Conservation (phyloP, 2,113 vertebrate species). For the Amphilophus citrinellus region DNA sequence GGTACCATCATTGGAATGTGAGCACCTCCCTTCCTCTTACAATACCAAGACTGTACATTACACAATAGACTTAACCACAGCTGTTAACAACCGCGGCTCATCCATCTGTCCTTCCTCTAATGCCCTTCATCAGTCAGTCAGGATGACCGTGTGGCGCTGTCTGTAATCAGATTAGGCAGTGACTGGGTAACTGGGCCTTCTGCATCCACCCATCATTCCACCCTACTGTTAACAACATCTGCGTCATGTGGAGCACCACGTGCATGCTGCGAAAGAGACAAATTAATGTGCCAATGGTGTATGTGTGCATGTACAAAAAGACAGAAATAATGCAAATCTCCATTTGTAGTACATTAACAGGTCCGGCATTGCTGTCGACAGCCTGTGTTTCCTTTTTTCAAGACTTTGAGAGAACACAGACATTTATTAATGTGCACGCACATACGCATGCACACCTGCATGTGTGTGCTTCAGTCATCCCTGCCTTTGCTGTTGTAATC, state of each 20-base stretch:
- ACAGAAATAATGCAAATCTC: slow-evolving; percentile 14
- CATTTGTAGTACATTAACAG: slow-evolving; percentile 35
- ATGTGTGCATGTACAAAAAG: not conserved
- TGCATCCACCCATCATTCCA: slow-evolving; percentile 58
- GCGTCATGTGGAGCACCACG: slow-evolving; percentile 67
- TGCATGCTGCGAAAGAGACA: slow-evolving; percentile 50
- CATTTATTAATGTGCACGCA: not conserved
- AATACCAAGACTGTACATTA: slow-evolving; percentile 56
- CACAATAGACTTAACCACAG: slow-evolving; percentile 66
- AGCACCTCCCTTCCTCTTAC: slow-evolving; percentile 21
- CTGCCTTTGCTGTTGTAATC: not conserved
- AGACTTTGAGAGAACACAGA: not conserved
- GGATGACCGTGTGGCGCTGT: slow-evolving; percentile 50
- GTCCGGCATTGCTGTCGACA: slow-evolving; percentile 4
- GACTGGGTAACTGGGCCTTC: slow-evolving; percentile 64
- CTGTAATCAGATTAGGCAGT: slow-evolving; percentile 76
- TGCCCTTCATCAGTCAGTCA: slow-evolving; percentile 43
- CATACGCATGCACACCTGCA: not conserved
- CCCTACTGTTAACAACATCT: slow-evolving; percentile 64
- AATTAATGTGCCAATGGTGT: slow-evolving; percentile 48
- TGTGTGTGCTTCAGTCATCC: not conserved
- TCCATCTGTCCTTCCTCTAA: slow-evolving; percentile 62
- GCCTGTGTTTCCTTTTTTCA: slow-evolving; percentile 2
- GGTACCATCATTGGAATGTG: not conserved
- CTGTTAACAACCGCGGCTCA: slow-evolving; percentile 57